phyloP scores from a whole-genome alignment of 37 sponge, comb jelly and placozoan genomes.

The Hormiphora californensis region DNA sequence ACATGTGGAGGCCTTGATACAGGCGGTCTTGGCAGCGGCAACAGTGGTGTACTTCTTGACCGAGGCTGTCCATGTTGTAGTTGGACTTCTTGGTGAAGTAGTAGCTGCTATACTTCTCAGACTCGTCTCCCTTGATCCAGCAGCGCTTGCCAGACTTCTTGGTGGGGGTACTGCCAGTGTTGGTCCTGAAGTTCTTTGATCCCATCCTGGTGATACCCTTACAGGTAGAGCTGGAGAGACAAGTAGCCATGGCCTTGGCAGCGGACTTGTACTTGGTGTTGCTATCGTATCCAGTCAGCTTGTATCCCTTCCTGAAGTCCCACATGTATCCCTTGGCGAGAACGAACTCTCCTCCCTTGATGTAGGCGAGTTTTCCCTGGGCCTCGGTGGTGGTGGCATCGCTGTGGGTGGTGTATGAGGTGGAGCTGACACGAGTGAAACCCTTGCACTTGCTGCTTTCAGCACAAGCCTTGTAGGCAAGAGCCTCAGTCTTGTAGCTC shows the following conservation, averaged over 20 bases:
- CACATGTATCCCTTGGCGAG: background rate
- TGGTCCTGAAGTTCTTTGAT: background rate
- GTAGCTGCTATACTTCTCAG: background rate
- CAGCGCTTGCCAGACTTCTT: background rate
- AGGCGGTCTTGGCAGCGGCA: background rate
- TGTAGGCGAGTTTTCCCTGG: background rate
- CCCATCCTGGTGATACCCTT: background rate
- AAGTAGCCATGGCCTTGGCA: background rate
- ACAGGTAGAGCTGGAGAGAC: background rate
- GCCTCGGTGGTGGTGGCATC: background rate
- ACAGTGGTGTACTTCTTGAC: background rate
- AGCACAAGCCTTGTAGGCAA: background rate
- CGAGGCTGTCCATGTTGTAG: background rate
- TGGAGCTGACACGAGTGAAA: background rate
- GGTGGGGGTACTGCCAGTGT: background rate
- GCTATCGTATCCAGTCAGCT: background rate
- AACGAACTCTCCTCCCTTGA: background rate
- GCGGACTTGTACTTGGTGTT: background rate
- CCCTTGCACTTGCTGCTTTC: background rate
- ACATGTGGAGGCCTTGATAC: background rate
- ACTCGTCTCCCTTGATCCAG: constrained; percentile 11
- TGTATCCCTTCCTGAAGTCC: background rate
- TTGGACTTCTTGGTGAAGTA: background rate
- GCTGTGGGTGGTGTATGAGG: background rate
- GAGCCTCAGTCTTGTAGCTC: background rate